Base-by-base conservation (phyloP, 2,797 vertebrate genomes). In the Danio jaintianensis region DNA sequence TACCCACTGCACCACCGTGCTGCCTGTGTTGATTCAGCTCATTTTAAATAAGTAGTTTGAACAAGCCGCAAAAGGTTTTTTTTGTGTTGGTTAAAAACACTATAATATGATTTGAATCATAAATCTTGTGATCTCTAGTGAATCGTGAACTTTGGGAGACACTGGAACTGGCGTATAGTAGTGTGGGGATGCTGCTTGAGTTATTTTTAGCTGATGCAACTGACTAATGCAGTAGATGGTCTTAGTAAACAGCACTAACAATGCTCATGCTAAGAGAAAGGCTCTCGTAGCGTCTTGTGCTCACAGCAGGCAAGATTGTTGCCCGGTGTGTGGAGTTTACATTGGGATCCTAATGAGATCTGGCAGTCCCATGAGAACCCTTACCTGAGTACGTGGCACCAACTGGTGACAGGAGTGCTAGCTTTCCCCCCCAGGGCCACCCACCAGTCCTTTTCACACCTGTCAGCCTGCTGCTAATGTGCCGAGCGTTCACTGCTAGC, bases 321-420 rank as follows among this genome's bases (percentile, higher is more conserved):
- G 63, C 20, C 45, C 6, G 20, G 48, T 55, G 72, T 50, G 55
- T 56, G 29, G 64, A 55, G 69, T 62, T 70, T 66, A 63, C 50
- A 76, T 55, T 10, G 36, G 55, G 68, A 79, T 69, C 22, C 59
- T 80, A 68, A 82, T 75, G 75, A 77, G 68, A 78, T 59, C 59
- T 74, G 78, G 59, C 82, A 73, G 58, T 62, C 61, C 67, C 11
- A 22, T 18, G 70, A 62, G 36, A 78, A 61, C 70, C 40, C 77
- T 80, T 55, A 62, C 76, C 63, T 38, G 48, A 48, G 64, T 74
- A 66, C 11, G 36, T 18, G 53, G 18, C 20, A 59, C 45, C 63
- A 59, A 67, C 64, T 71, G 40, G 73, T 56, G 67, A 48, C 36
- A 82, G 40, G 16, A 64, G 38, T 20, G 61, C 20, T 29, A 47